Percentiles rank a stretch among this genome's conserved stretches.
phyloP scores from a whole-genome alignment of 2,797 vertebrate genomes.

The Pangasius mekongensis region DNA sequence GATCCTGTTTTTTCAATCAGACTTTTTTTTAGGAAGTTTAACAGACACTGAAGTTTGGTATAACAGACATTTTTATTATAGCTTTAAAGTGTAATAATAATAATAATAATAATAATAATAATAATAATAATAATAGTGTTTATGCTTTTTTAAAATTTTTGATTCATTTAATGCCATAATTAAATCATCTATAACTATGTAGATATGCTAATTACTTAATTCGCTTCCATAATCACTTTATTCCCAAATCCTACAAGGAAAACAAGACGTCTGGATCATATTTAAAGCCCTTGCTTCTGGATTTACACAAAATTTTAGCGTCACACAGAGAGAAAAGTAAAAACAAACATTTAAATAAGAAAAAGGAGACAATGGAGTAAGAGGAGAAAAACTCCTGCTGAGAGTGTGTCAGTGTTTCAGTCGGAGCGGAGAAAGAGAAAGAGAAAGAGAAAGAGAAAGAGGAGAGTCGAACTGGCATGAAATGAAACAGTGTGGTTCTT shows the following conservation, averaged over 20 bases:
- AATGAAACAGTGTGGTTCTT: constrained; percentile 46
- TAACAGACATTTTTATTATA: not conserved
- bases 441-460: not conserved
- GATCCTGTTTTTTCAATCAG: not conserved
- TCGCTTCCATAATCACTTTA: not conserved
- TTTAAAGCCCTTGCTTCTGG: not conserved
- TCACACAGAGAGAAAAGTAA: constrained; percentile 9
- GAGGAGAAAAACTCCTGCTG: constrained; percentile 11
- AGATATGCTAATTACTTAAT: not conserved
- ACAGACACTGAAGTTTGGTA: not conserved
- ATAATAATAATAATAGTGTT: not conserved
- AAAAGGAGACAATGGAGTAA: constrained; percentile 27
- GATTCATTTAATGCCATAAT: not conserved
- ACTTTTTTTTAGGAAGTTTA: not conserved
- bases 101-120: too few species aligned
- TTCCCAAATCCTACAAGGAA: not conserved
- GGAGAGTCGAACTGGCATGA: constrained; percentile 31
- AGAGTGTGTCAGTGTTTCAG: constrained; percentile 23
- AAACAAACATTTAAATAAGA: not conserved
- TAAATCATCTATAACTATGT: not conserved
- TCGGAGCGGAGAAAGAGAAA: not conserved
- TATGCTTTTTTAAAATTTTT: not conserved
- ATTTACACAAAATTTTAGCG: not conserved
- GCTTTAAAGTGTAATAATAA: too few species aligned
- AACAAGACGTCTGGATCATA: not conserved